These are phyloP conservation scores for Morinoia aosen DNA, from an alignment of 2,888 invertebrate species.

Conservation along the genomic window DNA sequence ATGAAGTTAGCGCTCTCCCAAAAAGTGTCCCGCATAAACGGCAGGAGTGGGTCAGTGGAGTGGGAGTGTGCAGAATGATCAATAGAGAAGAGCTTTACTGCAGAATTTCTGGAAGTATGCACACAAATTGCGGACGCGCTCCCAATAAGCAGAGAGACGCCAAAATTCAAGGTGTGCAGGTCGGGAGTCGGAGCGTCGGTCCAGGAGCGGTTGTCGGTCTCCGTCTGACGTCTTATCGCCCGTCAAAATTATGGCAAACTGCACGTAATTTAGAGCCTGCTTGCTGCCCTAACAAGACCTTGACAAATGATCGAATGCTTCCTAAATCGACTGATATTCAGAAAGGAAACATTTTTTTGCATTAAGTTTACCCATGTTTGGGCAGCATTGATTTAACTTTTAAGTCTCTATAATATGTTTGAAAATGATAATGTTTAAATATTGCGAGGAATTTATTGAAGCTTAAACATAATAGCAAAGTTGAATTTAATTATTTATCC, in stretches of 20 bases:
- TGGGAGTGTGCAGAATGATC: not conserved
- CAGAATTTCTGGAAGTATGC: not conserved
- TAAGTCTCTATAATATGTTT: no score
- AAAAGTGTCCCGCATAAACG: not conserved
- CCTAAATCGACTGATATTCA: not conserved
- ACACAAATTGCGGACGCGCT: no score
- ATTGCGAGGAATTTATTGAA: not conserved
- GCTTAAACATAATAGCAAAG: not conserved
- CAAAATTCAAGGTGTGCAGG: not conserved
- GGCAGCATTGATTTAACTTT: not conserved
- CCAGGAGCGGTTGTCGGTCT: not conserved
- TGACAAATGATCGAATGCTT: not conserved
- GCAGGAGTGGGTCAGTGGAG: not conserved
- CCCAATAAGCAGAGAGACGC: not conserved
- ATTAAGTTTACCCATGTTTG: not conserved
- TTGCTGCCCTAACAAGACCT: not conserved
- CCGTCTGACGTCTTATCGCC: not conserved
- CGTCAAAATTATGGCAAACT: not conserved
- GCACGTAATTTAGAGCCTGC: not conserved
- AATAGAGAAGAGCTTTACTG: not conserved
- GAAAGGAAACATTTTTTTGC: not conserved
- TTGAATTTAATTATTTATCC: no score
- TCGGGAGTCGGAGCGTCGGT: not conserved
- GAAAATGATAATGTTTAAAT: not conserved
- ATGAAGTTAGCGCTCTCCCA: not conserved